phyloP scores from a whole-genome alignment of 2,113 vertebrate species.

The Nothocercus julius region DNA sequence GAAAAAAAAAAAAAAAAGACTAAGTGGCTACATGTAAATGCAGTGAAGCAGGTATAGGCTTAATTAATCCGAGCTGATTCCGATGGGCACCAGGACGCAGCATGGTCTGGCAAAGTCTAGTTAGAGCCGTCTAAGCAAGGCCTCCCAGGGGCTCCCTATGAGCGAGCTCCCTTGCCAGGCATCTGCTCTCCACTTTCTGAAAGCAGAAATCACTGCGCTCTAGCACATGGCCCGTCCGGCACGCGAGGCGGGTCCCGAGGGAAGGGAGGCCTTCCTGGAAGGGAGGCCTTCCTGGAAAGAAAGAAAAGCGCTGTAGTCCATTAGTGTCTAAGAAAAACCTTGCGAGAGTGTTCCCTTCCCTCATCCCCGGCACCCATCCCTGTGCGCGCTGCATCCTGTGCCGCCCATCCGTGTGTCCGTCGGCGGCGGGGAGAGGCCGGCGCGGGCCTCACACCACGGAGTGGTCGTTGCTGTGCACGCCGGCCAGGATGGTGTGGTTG shows the following conservation, averaged over 20 bases:
- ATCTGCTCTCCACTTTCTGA: slow-evolving; percentile 33
- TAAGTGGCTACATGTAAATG: slow-evolving; percentile 78
- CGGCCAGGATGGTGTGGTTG: slow-evolving; percentile 93
- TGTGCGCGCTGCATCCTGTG: not conserved
- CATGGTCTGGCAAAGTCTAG: slow-evolving; percentile 46
- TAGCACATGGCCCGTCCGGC: not conserved
- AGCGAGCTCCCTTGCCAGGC: not conserved
- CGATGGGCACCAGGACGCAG: slow-evolving; percentile 72
- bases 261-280: not conserved
- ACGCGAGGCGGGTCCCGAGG: not conserved
- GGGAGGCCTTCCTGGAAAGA: not conserved
- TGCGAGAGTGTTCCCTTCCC: slow-evolving; percentile 52
- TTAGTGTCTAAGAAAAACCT: slow-evolving; percentile 78
- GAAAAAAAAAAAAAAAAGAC: slow-evolving; percentile 50
- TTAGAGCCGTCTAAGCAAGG: slow-evolving; percentile 46
- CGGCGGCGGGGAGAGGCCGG: not conserved
- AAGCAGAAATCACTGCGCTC: slow-evolving; percentile 33
- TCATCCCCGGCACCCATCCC: rapidly evolving
- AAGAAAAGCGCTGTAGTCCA: slow-evolving; percentile 56
- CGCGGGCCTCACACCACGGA: slow-evolving; percentile 86
- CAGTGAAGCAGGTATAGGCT: slow-evolving; percentile 75
- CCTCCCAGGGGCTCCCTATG: not conserved
- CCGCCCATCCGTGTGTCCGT: rapidly evolving
- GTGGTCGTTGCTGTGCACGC: slow-evolving; percentile 91
- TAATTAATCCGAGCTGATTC: slow-evolving; percentile 71